Evolutionary conservation across 2,113 vertebrate species (phyloP), one percentile per base, ranked within the genome.

Genomic region (Saccopteryx leptura): DNA sequence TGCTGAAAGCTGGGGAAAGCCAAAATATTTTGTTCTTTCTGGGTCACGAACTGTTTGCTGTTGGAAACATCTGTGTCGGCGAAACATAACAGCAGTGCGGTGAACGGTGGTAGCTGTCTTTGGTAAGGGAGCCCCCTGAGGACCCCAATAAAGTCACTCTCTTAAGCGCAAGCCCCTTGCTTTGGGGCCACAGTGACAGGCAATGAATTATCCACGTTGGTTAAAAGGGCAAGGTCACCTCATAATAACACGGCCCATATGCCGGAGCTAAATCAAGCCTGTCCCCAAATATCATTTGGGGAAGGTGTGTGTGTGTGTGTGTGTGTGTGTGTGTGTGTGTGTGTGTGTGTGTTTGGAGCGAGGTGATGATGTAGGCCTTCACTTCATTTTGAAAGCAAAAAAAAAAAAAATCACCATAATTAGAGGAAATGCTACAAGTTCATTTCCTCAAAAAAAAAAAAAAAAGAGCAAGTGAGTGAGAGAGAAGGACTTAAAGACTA

Each of bases 341-440:
- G 31, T 7, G 24, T 50, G 80, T 46, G 50, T 31, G 66, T 31
- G 71, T 56, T 76, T 31, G 13, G 58, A 66, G 86, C 0, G 3
- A 83, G 91, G 74, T 68, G 97, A 90, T 96, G 96, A 95, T 79
- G 94, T 84, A 96, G 97, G 75, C 87, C 86, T 39, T 39, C 31
- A 52, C 95, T 98, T 97, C 98, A 98, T 39, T 39, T 39, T 39
- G 39, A 39, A 39, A 39, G 39, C 39, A 39, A 39, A 39, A 39
- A 39, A 97, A 98, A 39, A 81, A 96, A 91, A 97, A 98, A 95
- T 98, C 98, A 97, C 98, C 98, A 97, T 98, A 99, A 99, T 99
- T 99, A 98, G 98, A 99, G 98, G 95, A 98, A 98, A 98, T 95
- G 94, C 94, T 98, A 98, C 92, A 98, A 98, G 95, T 98, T 98